Evolutionary conservation across 2,113 vertebrate genomes (phyloP), one percentile per base, ranked within the genome.

Genomic region (Mirza zaza): DNA sequence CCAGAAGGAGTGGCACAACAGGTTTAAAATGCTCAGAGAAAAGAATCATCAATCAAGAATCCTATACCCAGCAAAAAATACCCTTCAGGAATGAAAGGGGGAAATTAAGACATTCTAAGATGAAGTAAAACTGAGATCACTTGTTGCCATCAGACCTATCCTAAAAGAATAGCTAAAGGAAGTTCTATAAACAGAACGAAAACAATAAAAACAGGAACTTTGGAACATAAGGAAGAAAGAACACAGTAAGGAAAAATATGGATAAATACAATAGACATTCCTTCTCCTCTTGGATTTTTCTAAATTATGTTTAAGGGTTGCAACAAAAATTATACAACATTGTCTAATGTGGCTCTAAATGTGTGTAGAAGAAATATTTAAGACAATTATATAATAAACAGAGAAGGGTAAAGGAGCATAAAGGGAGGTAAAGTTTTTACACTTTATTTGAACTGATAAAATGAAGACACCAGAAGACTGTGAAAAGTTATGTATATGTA

Each of bases 231-330:
- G 4, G 73, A 50, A 75, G 36, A 73, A 91, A 94, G 59, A 94
- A 67, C 5, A 82, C 1, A 55, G 45, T 23, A 67, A 57, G 32
- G 36, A 90, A 61, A 85, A 85, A 80, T 75, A 39, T 9, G 14
- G 23, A 20, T 42, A 71, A 86, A 71, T 57, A 90, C 13, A 79
- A 36, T 63, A 65, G 65, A 81, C 18, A 23, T 77, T 87, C 9
- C 21, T 95, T 83, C 32, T 50, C 65, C 77, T 85, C 50, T 87
- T 87, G 45, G 18, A 17, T 75, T 96, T 96, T 94, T 57, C 45
- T 42, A 90, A 93, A 23, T 67, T 86, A 48, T 42, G 39, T 89
- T 83, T 84, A 65, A 27, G 23, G 39, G 32, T 42, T 88, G 59
- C 85, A 94, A 21, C n/a, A 67, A 67, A 86, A 86, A 57, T 45